These are phyloP conservation scores for Archivesica marissinica DNA, from an alignment of 1,140 invertebrate species.

Conservation along the genomic window DNA sequence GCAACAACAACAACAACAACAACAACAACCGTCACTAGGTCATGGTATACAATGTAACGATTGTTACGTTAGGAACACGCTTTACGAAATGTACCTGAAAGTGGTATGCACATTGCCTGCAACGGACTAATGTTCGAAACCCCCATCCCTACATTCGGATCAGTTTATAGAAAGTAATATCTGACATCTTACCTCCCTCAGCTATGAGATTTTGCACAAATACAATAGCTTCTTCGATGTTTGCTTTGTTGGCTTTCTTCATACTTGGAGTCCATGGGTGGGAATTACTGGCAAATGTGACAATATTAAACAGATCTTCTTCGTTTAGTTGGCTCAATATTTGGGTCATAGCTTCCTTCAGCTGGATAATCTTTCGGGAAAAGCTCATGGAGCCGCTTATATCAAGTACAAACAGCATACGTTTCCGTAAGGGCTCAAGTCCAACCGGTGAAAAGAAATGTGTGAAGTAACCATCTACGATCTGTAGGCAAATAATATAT, in stretches of 20 bases:
- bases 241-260: constrained; percentile 14
- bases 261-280: constrained; percentile 33
- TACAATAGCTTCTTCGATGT: constrained; percentile 23
- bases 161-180: not conserved
- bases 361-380: constrained; percentile 87
- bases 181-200: constrained; percentile 31
- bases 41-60: too few species aligned
- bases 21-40: too few species aligned
- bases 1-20: too few species aligned
- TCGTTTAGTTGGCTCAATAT: constrained; percentile 87
- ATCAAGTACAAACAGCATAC: constrained; percentile 89
- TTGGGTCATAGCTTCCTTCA: constrained; percentile 88
- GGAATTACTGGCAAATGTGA: constrained; percentile 84
- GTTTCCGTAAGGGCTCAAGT: constrained; percentile 87
- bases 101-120: too few species aligned
- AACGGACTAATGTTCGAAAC: too few species aligned
- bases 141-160: too few species aligned
- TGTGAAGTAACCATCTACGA: constrained; percentile 90
- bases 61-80: too few species aligned
- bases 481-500: too few species aligned
- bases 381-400: constrained; percentile 88
- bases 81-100: too few species aligned
- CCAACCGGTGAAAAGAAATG: constrained; percentile 88
- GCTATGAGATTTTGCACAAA: constrained; percentile 37
- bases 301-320: constrained; percentile 88